phyloP scores from a whole-genome alignment of 2,113 vertebrate genomes.

The Ctenomys sociabilis region DNA sequence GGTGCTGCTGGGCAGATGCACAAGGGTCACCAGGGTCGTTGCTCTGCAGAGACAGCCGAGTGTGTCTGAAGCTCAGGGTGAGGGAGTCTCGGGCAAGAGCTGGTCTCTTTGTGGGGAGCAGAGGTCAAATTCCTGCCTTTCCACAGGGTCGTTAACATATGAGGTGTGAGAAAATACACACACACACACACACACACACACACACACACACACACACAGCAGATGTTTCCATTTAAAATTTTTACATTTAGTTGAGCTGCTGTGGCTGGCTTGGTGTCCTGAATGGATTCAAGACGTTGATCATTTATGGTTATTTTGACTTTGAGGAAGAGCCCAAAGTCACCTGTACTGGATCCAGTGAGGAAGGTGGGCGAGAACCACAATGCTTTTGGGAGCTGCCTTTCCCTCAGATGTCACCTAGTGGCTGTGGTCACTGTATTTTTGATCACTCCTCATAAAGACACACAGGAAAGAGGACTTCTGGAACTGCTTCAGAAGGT shows the following conservation, averaged over 20 bases:
- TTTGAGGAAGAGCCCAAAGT: neutral
- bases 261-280: neutral
- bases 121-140: neutral
- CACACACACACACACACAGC: neutral
- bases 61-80: neutral
- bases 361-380: neutral
- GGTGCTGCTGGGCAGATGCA: neutral
- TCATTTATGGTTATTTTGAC: neutral
- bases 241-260: neutral
- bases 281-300: neutral
- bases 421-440: neutral
- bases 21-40: neutral
- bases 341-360: neutral
- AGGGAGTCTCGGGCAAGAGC: neutral
- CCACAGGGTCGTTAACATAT: neutral
- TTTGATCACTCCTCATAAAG: neutral
- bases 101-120: fast-evolving
- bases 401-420: neutral
- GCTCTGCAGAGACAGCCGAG: neutral
- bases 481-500: neutral
- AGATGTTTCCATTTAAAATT: neutral
- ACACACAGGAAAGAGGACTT: neutral
- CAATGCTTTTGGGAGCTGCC: neutral
- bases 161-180: neutral
- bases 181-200: neutral